Conservation (phyloP, 2,113 vertebrate genomes). For the Prochilodus magdalenae region DNA sequence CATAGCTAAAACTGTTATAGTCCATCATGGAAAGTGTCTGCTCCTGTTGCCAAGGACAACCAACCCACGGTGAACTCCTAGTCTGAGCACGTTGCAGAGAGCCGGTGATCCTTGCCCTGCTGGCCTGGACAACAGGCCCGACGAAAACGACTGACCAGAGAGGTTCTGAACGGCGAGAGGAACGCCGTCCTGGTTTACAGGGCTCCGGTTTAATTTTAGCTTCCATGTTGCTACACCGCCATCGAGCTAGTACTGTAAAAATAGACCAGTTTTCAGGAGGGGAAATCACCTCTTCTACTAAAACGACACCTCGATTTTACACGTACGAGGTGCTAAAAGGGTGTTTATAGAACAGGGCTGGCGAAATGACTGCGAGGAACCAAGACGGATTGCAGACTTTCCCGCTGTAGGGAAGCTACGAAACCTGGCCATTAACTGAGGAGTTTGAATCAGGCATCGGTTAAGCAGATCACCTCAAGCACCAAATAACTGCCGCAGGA, state of each 20-base stretch:
- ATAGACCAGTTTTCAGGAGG: not conserved
- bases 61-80: slow-evolving; percentile 73
- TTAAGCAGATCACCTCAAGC: too few relatives aligned
- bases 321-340: not conserved
- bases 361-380: too few relatives aligned
- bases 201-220: not conserved
- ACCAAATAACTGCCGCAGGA: not conserved
- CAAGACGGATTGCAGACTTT: too few relatives aligned
- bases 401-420: too few relatives aligned
- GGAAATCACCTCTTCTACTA: not conserved
- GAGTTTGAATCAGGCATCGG: too few relatives aligned
- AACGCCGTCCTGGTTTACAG: not conserved
- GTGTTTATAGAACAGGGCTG: not conserved
- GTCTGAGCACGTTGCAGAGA: slow-evolving; percentile 70
- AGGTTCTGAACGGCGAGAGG: too few relatives aligned
- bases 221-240: not conserved
- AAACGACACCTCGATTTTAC: not conserved
- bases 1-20: slow-evolving; percentile 83
- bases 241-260: not conserved
- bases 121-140: slow-evolving; percentile 55
- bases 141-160: slow-evolving; percentile 18
- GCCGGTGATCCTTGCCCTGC: slow-evolving; percentile 68
- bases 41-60: slow-evolving; percentile 84
- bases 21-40: slow-evolving; percentile 82
- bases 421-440: too few relatives aligned